A percentile compares a stretch with the other conserved stretches of the same genome.
Conservation (phyloP, 2,888 invertebrate genomes). For the Drosophila neonasuta region DNA sequence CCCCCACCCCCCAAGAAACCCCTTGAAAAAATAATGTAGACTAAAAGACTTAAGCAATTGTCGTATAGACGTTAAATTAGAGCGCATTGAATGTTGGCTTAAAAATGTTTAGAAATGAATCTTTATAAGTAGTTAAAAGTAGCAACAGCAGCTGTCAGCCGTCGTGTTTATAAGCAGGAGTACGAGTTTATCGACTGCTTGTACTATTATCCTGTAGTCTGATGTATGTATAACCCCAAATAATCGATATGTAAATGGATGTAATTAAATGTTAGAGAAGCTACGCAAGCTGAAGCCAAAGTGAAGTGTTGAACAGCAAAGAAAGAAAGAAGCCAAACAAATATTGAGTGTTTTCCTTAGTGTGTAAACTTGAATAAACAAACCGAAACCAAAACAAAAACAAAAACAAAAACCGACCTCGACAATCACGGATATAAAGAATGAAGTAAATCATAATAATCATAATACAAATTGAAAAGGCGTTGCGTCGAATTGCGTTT, state of each 20-base stretch:
- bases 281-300: conserved; percentile 2
- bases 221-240: conserved; percentile 47
- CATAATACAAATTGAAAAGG: conserved; percentile 20
- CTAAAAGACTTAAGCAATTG: conserved; percentile 82
- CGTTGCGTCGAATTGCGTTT: conserved; percentile 41
- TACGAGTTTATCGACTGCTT: conserved; percentile 44
- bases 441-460: conserved; percentile 43
- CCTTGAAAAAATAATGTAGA: conserved; percentile 68
- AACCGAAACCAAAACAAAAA: conserved; percentile 16
- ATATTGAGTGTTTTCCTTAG: conserved; percentile 23
- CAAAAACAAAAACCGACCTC: conserved; percentile 55
- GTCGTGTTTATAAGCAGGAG: conserved; percentile 20
- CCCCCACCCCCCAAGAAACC: conserved; percentile 7
- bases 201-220: conserved; percentile 54
- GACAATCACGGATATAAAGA: conserved; percentile 70
- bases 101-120: conserved; percentile 60
- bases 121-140: conserved; percentile 35
- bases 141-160: conserved; percentile 24
- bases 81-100: conserved; percentile 81
- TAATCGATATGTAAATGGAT: conserved; percentile 26
- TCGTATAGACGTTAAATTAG: conserved; percentile 81
- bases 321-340: background rate
- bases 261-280: conserved; percentile 31
- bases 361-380: conserved; percentile 25
- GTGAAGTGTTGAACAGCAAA: background rate